phyloP scores from a whole-genome alignment of 2,888 invertebrate genomes.

The Euplagia quadripunctaria region DNA sequence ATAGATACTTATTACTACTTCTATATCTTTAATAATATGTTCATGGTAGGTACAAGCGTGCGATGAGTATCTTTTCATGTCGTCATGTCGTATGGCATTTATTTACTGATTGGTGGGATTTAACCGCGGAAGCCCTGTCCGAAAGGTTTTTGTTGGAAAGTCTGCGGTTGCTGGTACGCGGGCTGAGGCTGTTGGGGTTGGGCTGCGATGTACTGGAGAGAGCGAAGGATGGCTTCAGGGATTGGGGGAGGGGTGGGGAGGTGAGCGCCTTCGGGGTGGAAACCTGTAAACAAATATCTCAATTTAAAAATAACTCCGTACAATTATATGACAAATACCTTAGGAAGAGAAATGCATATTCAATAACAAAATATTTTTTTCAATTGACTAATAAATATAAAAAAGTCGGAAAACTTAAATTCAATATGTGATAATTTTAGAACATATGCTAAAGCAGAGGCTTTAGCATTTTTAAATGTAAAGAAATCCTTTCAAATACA shows the following conservation, averaged over 20 bases:
- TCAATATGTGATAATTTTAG: too few species aligned
- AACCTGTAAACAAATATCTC: slow-evolving; percentile 75
- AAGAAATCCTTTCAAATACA: too few species aligned
- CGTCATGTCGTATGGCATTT: slow-evolving; percentile 21
- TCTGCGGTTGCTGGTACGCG: slow-evolving; percentile 65
- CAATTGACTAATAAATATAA: too few species aligned
- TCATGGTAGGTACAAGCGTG: slow-evolving; percentile 49
- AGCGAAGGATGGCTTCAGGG: slow-evolving; percentile 87
- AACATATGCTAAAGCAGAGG: too few species aligned
- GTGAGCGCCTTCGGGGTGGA: slow-evolving; percentile 88
- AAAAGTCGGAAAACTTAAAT: too few species aligned
- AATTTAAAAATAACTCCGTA: not conserved
- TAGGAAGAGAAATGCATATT: too few species aligned
- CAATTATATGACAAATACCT: too few species aligned
- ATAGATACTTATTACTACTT: slow-evolving; percentile 59
- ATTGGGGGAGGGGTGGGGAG: slow-evolving; percentile 89
- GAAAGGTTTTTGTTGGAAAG: slow-evolving; percentile 52
- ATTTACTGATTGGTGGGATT: slow-evolving; percentile 21
- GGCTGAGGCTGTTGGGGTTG: slow-evolving; percentile 75
- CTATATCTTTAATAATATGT: slow-evolving; percentile 52
- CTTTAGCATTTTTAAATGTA: too few species aligned
- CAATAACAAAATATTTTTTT: too few species aligned
- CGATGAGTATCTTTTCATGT: slow-evolving; percentile 49
- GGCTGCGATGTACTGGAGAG: slow-evolving; percentile 79
- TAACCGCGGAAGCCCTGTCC: slow-evolving; percentile 71